phyloP scores from a whole-genome alignment of 2,797 vertebrate species.

The Gila robusta region DNA sequence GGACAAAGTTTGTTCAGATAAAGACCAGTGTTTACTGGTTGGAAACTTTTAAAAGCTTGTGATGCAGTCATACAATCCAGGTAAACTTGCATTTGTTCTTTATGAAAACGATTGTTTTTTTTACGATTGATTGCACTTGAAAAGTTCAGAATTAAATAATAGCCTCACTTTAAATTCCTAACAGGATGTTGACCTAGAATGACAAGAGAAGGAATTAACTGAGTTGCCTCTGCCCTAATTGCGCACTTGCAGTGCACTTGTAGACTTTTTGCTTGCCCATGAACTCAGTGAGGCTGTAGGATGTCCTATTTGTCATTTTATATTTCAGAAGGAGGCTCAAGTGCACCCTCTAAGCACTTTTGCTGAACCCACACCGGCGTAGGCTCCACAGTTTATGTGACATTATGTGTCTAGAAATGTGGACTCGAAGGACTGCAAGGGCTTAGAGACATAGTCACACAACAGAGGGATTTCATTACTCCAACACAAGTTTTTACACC shows the following conservation, averaged over 20 bases:
- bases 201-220: constrained; percentile 7
- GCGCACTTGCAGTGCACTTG: constrained; percentile 10
- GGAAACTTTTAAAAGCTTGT: background rate
- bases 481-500: background rate
- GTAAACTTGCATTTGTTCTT: background rate
- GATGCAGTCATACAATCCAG: background rate
- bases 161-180: background rate
- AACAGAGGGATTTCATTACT: background rate
- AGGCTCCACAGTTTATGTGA: background rate
- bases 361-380: background rate
- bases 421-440: background rate
- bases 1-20: background rate
- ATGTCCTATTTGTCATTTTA: constrained; percentile 32
- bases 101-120: background rate
- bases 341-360: background rate
- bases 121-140: background rate
- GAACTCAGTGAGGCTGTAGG: background rate
- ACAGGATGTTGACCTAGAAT: constrained; percentile 18
- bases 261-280: background rate
- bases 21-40: background rate
- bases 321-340: constrained; percentile 17
- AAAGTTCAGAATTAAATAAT: background rate
- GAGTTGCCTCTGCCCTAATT: background rate
- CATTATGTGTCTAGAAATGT: background rate
- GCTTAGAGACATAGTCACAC: background rate